Conservation (phyloP, 2,888 invertebrate species). For the Aquatica leii region DNA sequence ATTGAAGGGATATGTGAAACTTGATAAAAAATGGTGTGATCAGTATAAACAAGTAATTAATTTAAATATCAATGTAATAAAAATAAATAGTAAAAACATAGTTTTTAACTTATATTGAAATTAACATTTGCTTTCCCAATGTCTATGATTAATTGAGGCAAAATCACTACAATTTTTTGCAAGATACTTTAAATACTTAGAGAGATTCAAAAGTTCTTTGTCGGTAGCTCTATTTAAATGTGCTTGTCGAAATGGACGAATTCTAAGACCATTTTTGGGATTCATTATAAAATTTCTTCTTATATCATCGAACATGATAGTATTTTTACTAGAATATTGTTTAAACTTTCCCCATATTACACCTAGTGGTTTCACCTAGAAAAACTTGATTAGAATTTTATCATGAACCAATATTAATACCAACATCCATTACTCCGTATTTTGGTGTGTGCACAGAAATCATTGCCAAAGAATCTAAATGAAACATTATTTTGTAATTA, state of each 20-base stretch:
- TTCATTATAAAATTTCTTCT: constrained; percentile 97
- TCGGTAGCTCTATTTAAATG: constrained; percentile 87
- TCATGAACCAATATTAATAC: constrained; percentile 45
- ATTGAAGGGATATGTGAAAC: no score
- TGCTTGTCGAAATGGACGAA: constrained; percentile 90
- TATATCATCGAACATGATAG: constrained; percentile 98
- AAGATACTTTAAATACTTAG: constrained; percentile 84
- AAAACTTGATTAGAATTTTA: constrained; percentile 27
- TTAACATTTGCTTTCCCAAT: constrained; percentile 75
- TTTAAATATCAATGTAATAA: no score
- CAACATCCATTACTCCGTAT: constrained; percentile 90
- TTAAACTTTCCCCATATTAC: constrained; percentile 96
- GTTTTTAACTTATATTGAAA: no score
- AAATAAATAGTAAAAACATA: no score
- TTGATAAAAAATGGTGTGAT: no score
- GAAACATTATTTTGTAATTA: constrained; percentile 91
- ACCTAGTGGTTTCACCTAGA: constrained; percentile 89
- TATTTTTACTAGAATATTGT: constrained; percentile 89
- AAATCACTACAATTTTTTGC: constrained; percentile 84
- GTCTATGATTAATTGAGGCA: constrained; percentile 83
- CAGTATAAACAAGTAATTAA: no score
- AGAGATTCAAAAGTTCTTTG: constrained; percentile 80
- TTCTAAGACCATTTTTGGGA: constrained; percentile 90
- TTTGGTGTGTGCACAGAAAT: constrained; percentile 91
- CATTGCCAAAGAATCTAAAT: constrained; percentile 93